Evolutionary conservation across 2,113 vertebrate genomes (phyloP), one percentile per base, ranked within the genome.

Genomic region (Zosterops hypoxanthus): DNA sequence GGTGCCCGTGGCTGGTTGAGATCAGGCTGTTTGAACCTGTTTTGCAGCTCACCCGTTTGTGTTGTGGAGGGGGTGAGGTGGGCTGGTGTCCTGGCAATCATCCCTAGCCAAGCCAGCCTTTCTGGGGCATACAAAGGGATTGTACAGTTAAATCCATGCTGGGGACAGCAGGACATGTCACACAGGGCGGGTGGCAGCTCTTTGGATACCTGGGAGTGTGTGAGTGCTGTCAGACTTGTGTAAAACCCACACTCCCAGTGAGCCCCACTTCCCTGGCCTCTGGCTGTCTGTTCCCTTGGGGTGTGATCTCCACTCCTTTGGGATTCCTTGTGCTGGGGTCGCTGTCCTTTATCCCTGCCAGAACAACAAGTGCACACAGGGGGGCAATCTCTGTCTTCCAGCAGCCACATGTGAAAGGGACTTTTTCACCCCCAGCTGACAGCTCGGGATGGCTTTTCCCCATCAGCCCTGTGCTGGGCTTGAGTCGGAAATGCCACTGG

Each of bases 201-300:
- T 68, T 34, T 1, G 4, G 49, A 31, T 2, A 5, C 5, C 29
- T 29, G 63, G 28, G 69, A 64, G 25, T 2, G 1, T 61, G 55
- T 5, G 28, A 41, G 36, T 50, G 59, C 36, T 77, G 65, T 25
- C 47, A 71, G 79, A 14, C 6, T 23, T 42, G 14, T 33, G 34
- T 68, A 31, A 36, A 61, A 47, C 34, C n/a, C 49, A 71, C 25
- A 31, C 3, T 25, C 29, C 8, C 34, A 8, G 33, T 25, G 26
- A 57, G 42, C 31, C 50, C 21, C 22, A 14, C 28, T 77, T 4
- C 34, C n/a, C 75, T 64, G 77, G 10, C 41, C 4, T 3, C 22
- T 0, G 1, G 5, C n/a, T 39, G 8, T 0, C 47, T 52, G 39
- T 47, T 65, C 63, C 1, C 4, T 34, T n/a, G 52, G 46, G 36